Percentiles rank a stretch among this genome's conserved stretches.
Conservation (phyloP, 1,140 invertebrate genomes). For the Chlorops oryzae region DNA sequence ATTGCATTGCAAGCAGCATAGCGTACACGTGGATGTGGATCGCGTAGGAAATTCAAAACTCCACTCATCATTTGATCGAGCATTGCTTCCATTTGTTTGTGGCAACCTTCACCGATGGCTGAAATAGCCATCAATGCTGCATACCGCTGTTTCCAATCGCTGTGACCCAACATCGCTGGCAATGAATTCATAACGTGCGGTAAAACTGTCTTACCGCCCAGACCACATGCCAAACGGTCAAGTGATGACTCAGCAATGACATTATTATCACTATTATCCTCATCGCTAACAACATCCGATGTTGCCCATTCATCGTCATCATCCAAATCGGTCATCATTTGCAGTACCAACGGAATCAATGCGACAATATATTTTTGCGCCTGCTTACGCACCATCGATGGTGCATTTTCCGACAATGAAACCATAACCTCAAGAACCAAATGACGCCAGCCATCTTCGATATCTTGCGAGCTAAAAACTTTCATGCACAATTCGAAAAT, state of each 20-base stretch:
- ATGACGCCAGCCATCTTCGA: slow-evolving; percentile 82
- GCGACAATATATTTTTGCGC: slow-evolving; percentile 71
- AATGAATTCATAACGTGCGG: slow-evolving; percentile 81
- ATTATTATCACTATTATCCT: slow-evolving; percentile 84
- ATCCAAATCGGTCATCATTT: slow-evolving; percentile 96
- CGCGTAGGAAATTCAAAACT: slow-evolving; percentile 80
- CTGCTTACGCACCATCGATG: slow-evolving; percentile 91
- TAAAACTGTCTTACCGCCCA: slow-evolving; percentile 93
- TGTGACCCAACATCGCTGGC: slow-evolving; percentile 78
- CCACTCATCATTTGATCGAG: slow-evolving; percentile 85
- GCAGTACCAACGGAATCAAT: slow-evolving; percentile 75
- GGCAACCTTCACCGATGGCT: slow-evolving; percentile 95
- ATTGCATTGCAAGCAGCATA: slow-evolving; percentile 99
- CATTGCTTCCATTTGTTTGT: slow-evolving; percentile 95
- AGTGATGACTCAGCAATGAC: slow-evolving; percentile 94
- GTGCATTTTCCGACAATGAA: slow-evolving; percentile 88
- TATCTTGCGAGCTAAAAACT: slow-evolving; percentile 62
- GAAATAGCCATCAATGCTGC: slow-evolving; percentile 98
- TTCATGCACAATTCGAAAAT: slow-evolving; percentile 90
- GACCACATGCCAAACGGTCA: slow-evolving; percentile 90
- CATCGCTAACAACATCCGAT: slow-evolving; percentile 72
- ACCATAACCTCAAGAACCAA: slow-evolving; percentile 90
- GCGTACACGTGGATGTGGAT: slow-evolving; percentile 54
- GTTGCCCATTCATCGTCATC: slow-evolving; percentile 73
- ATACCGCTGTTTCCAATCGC: slow-evolving; percentile 81